Percentiles rank a stretch among this genome's conserved stretches.
These are phyloP conservation scores for Ctenicera cuprea DNA, from an alignment of 2,888 invertebrate species.

Conservation along the genomic window DNA sequence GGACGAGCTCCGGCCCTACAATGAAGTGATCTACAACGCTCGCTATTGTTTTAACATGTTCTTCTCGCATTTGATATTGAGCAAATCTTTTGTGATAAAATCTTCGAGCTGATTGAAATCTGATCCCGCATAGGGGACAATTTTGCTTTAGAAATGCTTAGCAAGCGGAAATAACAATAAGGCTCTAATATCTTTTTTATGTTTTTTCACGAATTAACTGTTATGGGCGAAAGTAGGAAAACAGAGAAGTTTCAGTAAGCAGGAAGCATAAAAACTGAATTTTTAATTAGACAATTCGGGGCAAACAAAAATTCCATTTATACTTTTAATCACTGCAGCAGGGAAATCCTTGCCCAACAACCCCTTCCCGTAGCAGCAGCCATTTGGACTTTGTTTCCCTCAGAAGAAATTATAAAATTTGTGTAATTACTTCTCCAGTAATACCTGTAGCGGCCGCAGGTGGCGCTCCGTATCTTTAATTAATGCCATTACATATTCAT, in stretches of 20 bases:
- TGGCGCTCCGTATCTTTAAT: constrained; percentile 71
- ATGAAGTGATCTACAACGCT: constrained; percentile 59
- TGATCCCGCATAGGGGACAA: constrained; percentile 57
- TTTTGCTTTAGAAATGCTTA: constrained; percentile 51
- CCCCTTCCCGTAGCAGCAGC: constrained; percentile 57
- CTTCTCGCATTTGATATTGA: constrained; percentile 60
- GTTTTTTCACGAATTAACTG: constrained; percentile 11
- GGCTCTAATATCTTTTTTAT: constrained; percentile 14
- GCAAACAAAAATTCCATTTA: constrained; percentile 72
- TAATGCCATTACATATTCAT: constrained; percentile 73
- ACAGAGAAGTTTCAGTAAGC: constrained; percentile 13
- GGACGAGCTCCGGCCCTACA: constrained; percentile 38
- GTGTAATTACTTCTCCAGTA: constrained; percentile 70
- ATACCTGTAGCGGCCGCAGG: constrained; percentile 70
- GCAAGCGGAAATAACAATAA: constrained; percentile 45
- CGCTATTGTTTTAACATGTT: constrained; percentile 60
- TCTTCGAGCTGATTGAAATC: constrained; percentile 59
- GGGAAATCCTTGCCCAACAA: constrained; percentile 8
- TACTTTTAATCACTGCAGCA: constrained; percentile 70
- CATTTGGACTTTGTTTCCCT: constrained; percentile 61
- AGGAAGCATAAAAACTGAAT: constrained; percentile 60
- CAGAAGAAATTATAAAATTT: constrained; percentile 71
- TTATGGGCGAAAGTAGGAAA: neutral
- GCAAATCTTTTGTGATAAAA: constrained; percentile 60
- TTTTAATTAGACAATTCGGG: constrained; percentile 71